Evolutionary conservation across 1,140 invertebrate genomes (phyloP).

Genomic region (Drosophila mayri): DNA sequence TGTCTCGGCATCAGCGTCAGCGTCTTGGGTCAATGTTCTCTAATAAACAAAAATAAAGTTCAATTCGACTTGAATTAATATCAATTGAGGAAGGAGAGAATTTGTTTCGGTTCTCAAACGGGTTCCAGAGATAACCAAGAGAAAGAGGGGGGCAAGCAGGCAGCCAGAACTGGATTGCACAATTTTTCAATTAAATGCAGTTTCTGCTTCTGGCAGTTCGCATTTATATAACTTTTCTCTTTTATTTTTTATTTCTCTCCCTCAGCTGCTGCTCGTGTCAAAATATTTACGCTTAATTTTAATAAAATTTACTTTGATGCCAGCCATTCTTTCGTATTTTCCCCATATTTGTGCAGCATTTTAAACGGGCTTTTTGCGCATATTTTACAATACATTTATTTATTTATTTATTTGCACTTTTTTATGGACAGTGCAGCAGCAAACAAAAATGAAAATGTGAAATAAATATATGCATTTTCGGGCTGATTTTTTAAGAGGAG

Average conservation of each 20-base stretch:
- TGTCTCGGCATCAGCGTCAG: not conserved
- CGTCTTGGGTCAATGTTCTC: slow-evolving; percentile 71
- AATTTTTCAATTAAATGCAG: slow-evolving; percentile 69
- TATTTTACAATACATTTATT: slow-evolving; percentile 75
- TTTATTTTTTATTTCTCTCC: slow-evolving; percentile 19
- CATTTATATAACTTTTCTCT: slow-evolving; percentile 22
- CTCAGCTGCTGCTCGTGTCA: slow-evolving; percentile 50
- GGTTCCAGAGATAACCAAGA: slow-evolving; percentile 16
- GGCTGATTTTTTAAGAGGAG: slow-evolving; percentile 21
- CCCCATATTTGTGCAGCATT: slow-evolving; percentile 67
- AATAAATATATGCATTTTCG: slow-evolving; percentile 41
- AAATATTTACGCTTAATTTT: slow-evolving; percentile 81
- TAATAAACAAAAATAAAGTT: slow-evolving; percentile 73
- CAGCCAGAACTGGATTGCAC: slow-evolving; percentile 45
- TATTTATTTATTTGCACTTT: slow-evolving; percentile 47
- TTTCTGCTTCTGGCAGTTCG: slow-evolving; percentile 37
- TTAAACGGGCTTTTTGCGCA: slow-evolving; percentile 62
- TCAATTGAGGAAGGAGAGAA: slow-evolving; percentile 65
- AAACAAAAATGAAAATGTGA: slow-evolving; percentile 6
- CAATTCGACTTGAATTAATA: slow-evolving; percentile 81
- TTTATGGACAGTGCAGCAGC: slow-evolving; percentile 26
- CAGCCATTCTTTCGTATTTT: slow-evolving; percentile 8
- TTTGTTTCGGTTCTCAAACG: slow-evolving; percentile 21
- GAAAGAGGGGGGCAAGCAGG: not conserved
- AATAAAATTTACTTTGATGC: slow-evolving; percentile 78